These are phyloP conservation scores for Coenobita brevimanus DNA, from an alignment of 1,140 invertebrate genomes.

Conservation along the genomic window DNA sequence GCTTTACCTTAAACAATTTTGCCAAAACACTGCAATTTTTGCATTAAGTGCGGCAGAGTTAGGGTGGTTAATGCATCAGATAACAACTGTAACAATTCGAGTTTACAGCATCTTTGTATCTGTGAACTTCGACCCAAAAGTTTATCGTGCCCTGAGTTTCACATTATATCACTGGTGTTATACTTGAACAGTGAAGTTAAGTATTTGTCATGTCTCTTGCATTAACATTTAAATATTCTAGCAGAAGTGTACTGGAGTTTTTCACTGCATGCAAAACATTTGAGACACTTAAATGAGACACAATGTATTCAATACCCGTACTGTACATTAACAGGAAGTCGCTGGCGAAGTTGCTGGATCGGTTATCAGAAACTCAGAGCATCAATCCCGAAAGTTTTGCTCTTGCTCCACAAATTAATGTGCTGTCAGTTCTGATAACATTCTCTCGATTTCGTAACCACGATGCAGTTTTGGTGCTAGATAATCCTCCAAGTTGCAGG, in stretches of 20 bases:
- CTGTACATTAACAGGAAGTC: no score
- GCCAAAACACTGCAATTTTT: not conserved
- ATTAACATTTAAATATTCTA: conserved; percentile 7
- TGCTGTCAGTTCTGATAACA: not conserved
- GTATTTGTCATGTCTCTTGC: not conserved
- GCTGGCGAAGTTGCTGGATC: no score
- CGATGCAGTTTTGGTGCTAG: not conserved
- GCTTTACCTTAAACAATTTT: not conserved
- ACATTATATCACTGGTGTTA: no score
- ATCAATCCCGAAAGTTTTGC: conserved; percentile 4
- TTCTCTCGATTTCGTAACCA: conserved; percentile 21
- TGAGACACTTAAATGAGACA: no score
- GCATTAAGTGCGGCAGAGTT: conserved; percentile 16
- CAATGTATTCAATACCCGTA: no score
- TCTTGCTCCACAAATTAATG: not conserved
- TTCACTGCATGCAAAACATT: not conserved
- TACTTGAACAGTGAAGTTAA: not conserved
- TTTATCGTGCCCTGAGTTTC: no score
- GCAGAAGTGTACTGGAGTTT: not conserved
- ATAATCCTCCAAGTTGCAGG: conserved; percentile 11
- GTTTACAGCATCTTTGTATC: not conserved
- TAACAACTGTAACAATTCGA: no score
- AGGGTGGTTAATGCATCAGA: not conserved
- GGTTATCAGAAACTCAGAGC: no score
- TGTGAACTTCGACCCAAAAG: not conserved